Conservation (phyloP, 2,797 vertebrate genomes). For the Enteromius trimaculatus region DNA sequence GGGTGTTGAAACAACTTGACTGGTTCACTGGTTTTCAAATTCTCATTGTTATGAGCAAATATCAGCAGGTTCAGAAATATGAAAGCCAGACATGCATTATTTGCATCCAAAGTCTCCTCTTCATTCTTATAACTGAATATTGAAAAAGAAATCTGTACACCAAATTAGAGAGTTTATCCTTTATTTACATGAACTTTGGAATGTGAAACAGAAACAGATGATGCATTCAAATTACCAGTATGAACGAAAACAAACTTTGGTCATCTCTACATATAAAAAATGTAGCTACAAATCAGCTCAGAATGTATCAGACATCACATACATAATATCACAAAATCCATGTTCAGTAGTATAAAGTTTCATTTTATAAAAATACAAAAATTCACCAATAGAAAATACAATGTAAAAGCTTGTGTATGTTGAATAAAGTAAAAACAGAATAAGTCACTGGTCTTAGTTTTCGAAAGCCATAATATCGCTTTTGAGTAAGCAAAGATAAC, state of each 20-base stretch:
- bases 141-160: slow-evolving; percentile 1
- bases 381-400: background rate
- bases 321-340: slow-evolving; percentile 6
- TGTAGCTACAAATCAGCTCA: background rate
- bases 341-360: slow-evolving; percentile 25
- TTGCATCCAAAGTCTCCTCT: background rate
- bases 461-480: slow-evolving; percentile 36
- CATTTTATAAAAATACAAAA: slow-evolving; percentile 41
- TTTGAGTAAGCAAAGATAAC: slow-evolving; percentile 16
- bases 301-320: background rate
- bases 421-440: slow-evolving; percentile 17
- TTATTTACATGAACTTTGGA: slow-evolving; percentile 31
- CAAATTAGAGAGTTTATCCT: slow-evolving; percentile 6
- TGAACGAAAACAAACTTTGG: background rate
- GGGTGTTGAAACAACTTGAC: slow-evolving; percentile 9
- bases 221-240: background rate
- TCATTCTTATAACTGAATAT: background rate
- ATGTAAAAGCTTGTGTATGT: slow-evolving; percentile 27
- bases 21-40: background rate
- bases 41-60: background rate
- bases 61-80: background rate
- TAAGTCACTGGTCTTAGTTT: slow-evolving; percentile 38
- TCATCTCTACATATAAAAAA: background rate
- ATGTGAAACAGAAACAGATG: slow-evolving; percentile 24
- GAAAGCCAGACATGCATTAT: background rate